These are phyloP conservation scores for Noturus placidus DNA, from an alignment of 2,113 vertebrate species.

Conservation along the genomic window DNA sequence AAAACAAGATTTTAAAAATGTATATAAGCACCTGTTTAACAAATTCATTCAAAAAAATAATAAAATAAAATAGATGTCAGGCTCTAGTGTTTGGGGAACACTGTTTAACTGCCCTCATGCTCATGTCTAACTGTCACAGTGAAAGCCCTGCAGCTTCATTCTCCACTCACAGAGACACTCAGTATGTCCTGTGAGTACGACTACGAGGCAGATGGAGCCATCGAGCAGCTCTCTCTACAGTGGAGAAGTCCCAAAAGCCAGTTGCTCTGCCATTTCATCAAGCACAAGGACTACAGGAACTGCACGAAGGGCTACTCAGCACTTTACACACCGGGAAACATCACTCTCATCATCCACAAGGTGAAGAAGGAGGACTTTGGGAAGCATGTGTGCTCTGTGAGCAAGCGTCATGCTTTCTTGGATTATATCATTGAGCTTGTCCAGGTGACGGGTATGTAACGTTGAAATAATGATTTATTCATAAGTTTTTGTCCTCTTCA, in stretches of 20 bases:
- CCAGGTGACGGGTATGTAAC: conserved; percentile 59
- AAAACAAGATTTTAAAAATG: too few relatives aligned
- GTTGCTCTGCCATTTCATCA: conserved; percentile 75
- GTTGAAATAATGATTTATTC: not conserved
- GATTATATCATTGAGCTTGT: conserved; percentile 64
- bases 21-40: not conserved
- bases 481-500: not conserved
- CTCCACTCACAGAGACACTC: conserved; percentile 43
- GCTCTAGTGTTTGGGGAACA: not conserved
- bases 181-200: conserved; percentile 63
- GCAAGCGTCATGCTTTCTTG: conserved; percentile 67
- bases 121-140: conserved; percentile 49
- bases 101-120: not conserved
- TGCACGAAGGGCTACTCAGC: conserved; percentile 67
- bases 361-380: conserved; percentile 62
- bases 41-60: not conserved
- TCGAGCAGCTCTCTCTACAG: conserved; percentile 70
- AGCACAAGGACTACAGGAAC: conserved; percentile 72
- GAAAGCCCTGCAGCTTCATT: conserved; percentile 50
- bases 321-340: conserved; percentile 60
- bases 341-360: conserved; percentile 61
- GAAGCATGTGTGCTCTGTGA: conserved; percentile 70
- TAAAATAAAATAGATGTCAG: not conserved
- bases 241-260: conserved; percentile 66
- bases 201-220: conserved; percentile 58